Evolutionary conservation across 2,888 invertebrate genomes (phyloP).

Genomic region (Drosophila colorata): DNA sequence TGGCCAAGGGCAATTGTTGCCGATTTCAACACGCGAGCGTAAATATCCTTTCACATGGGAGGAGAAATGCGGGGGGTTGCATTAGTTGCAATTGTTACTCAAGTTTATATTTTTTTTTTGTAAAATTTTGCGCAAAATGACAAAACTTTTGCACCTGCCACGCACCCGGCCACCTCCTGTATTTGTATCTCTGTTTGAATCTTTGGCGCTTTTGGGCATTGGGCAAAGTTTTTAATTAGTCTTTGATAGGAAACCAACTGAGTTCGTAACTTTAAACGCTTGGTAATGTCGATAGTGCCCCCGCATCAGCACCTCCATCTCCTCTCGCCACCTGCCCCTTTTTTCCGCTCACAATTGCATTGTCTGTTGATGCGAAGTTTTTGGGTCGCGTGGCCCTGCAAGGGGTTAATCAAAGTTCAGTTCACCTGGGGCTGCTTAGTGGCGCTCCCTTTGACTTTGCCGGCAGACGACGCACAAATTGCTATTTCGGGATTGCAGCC

Average conservation of each 20-base stretch:
- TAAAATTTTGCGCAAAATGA: constrained; percentile 73
- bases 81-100: constrained; percentile 53
- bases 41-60: constrained; percentile 46
- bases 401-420: constrained; percentile 72
- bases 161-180: constrained; percentile 5
- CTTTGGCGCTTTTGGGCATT: constrained; percentile 68
- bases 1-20: not conserved
- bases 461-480: constrained; percentile 24
- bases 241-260: constrained; percentile 77
- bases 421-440: constrained; percentile 65
- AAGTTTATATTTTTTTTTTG: constrained; percentile 58
- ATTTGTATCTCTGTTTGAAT: constrained; percentile 39
- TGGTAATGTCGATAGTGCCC: constrained; percentile 48
- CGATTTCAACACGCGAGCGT: constrained; percentile 9
- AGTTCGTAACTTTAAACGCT: constrained; percentile 64
- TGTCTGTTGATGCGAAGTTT: constrained; percentile 48
- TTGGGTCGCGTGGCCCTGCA: constrained; percentile 12
- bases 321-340: not conserved
- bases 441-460: constrained; percentile 35
- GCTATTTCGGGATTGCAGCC: constrained; percentile 55
- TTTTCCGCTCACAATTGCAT: constrained; percentile 1
- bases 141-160: constrained; percentile 67
- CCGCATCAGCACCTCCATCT: not conserved
- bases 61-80: not conserved
- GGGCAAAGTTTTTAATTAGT: constrained; percentile 78